Percentiles rank a stretch among this genome's conserved stretches.
phyloP scores from a whole-genome alignment of 2,888 invertebrate genomes.

The Conops quadrifasciatus region DNA sequence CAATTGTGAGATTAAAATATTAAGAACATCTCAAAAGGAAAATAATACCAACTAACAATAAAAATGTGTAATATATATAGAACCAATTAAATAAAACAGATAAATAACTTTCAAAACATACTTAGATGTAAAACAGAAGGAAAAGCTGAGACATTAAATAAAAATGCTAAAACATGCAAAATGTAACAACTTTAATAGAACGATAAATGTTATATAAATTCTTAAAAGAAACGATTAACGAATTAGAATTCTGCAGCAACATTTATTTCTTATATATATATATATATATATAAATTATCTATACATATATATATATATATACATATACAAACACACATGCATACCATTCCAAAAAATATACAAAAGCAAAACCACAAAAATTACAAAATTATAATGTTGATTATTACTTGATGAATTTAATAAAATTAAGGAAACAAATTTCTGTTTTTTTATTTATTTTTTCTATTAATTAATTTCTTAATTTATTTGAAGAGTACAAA shows the following conservation, averaged over 20 bases:
- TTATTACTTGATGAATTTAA: constrained; percentile 39
- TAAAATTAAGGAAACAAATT: constrained; percentile 25
- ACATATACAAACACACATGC: constrained; percentile 39
- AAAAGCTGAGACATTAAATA: constrained; percentile 42
- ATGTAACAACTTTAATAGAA: constrained; percentile 36
- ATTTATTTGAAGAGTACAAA: neutral
- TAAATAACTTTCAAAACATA: constrained; percentile 32
- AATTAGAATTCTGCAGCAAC: constrained; percentile 38
- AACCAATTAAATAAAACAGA: constrained; percentile 10
- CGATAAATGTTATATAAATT: constrained; percentile 28
- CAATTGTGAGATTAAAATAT: constrained; percentile 38
- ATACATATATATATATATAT: constrained; percentile 44
- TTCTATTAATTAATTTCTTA: neutral
- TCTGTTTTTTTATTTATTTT: constrained; percentile 10
- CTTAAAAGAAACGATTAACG: constrained; percentile 12
- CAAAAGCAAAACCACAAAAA: constrained; percentile 27
- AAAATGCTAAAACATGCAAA: constrained; percentile 39
- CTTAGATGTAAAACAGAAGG: constrained; percentile 42
- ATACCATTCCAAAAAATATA: constrained; percentile 43
- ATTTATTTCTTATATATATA: too few species aligned
- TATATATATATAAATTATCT: constrained; percentile 52
- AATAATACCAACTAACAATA: neutral
- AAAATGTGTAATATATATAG: neutral
- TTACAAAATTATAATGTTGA: constrained; percentile 35
- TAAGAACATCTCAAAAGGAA: constrained; percentile 27